Evolutionary conservation across 2,797 vertebrate genomes (phyloP).

Genomic region (Acestrorhynchus altus): DNA sequence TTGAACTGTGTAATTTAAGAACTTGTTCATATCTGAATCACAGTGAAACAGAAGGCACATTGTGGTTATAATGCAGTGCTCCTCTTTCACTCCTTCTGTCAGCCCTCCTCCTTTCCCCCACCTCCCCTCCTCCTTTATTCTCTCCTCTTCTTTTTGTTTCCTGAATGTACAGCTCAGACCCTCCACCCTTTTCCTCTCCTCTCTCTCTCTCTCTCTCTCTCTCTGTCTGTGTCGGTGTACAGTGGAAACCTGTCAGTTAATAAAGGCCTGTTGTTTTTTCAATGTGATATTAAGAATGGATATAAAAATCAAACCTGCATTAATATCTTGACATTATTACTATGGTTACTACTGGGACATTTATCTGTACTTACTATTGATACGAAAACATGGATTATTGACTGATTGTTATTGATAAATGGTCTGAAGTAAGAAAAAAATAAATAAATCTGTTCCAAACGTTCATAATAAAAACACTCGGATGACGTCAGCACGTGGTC

Average conservation of each 20-base stretch:
- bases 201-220: slow-evolving; percentile 62
- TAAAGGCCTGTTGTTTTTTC: slow-evolving; percentile 83
- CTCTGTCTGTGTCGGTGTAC: slow-evolving; percentile 84
- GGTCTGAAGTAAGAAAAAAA: slow-evolving; percentile 72
- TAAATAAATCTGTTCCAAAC: slow-evolving; percentile 68
- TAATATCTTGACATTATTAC: slow-evolving; percentile 79
- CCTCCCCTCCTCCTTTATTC: slow-evolving; percentile 50
- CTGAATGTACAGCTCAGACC: slow-evolving; percentile 52
- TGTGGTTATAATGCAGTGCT: slow-evolving; percentile 71
- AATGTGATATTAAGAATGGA: slow-evolving; percentile 83
- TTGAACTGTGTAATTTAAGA: slow-evolving; percentile 82
- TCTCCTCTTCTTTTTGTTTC: slow-evolving; percentile 55
- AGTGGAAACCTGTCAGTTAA: slow-evolving; percentile 83
- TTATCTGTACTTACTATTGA: slow-evolving; percentile 77
- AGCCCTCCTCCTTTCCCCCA: slow-evolving; percentile 49
- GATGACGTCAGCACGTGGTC: slow-evolving; percentile 71
- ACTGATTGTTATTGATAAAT: slow-evolving; percentile 79
- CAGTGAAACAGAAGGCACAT: slow-evolving; percentile 76
- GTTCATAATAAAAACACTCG: slow-evolving; percentile 85
- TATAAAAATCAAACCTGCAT: slow-evolving; percentile 70
- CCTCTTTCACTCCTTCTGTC: slow-evolving; percentile 52
- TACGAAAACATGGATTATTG: slow-evolving; percentile 77
- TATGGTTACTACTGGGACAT: slow-evolving; percentile 77
- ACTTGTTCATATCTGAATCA: slow-evolving; percentile 77
- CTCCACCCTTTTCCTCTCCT: slow-evolving; percentile 51